Evolutionary conservation across 2,113 vertebrate species (phyloP), one percentile per base, ranked within the genome.

Genomic region (Podarcis cretensis): DNA sequence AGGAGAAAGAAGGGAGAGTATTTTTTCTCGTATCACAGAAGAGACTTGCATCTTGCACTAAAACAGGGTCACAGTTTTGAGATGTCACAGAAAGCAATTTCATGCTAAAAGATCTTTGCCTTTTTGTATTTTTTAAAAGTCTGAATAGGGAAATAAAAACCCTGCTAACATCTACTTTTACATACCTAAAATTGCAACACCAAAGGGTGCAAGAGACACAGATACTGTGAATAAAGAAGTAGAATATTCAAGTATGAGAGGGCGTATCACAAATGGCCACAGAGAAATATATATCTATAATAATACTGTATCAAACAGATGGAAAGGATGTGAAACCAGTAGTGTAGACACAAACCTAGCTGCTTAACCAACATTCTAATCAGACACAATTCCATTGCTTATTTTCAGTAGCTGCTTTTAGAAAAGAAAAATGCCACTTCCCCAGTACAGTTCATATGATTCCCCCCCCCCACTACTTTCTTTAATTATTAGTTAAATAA

Each of bases 101-200:
- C 97, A 97, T 98, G 97, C 97, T 98, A 97, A 97, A 97, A 95
- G 95, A 96, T 96, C 96, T 83, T 97, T 92, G 90, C 96, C 96
- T 96, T 97, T 96, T 90, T 95, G 96, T 96, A 93, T 96, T 97
- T 98, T 96, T 97, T 97, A 97, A 88, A 88, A 88, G 78, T 98
- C 98, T 97, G 96, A 98, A 97, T 97, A 98, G 97, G 97, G 97
- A 96, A 92, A 98, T 98, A 91, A 98, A 97, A 96, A 90, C 96
- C 96, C 97, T 96, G 98, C 98, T 97, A 98, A 99, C 98, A 99
- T 98, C 98, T 98, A 99, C 98, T 98, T 98, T 98, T 98, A 98
- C 98, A 98, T 98, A 98, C 98, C 98, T 98, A 98, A 99, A 98
- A 99, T 96, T 97, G 97, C 96, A 97, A 98, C 97, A 98, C 97